Evolutionary conservation across 2,797 vertebrate species (phyloP).

Genomic region (Parauchenoglanis ngamensis): DNA sequence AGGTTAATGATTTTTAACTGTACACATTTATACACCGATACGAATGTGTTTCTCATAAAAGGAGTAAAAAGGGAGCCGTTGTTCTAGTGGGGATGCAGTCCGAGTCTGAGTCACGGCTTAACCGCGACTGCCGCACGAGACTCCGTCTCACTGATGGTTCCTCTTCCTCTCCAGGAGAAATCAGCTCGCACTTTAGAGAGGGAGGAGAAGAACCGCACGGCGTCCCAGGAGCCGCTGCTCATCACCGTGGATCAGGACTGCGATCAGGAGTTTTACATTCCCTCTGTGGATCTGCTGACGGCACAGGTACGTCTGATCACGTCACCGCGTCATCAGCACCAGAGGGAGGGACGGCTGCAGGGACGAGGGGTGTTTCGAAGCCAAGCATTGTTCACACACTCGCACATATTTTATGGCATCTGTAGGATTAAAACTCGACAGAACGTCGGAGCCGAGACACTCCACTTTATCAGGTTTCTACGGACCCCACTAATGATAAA

Average conservation of each 20-base stretch:
- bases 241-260: slow-evolving; percentile 74
- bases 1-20: not conserved
- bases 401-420: no score
- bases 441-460: no score
- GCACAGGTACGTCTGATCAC: slow-evolving; percentile 80
- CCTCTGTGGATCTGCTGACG: slow-evolving; percentile 94
- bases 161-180: slow-evolving; percentile 67
- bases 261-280: slow-evolving; percentile 87
- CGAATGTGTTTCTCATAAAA: not conserved
- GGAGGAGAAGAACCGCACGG: slow-evolving; percentile 64
- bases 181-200: slow-evolving; percentile 64
- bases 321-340: not conserved
- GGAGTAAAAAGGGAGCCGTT: no score
- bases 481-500: no score
- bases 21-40: not conserved
- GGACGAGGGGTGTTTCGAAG: no score
- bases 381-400: no score
- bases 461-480: not conserved
- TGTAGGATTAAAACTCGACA: no score
- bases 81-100: no score
- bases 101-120: no score
- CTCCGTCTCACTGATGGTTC: not conserved
- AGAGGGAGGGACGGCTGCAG: no score
- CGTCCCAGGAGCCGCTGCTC: slow-evolving; percentile 68
- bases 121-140: no score